Evolutionary conservation across 2,113 vertebrate genomes (phyloP).

Genomic region (Caloenas nicobarica): DNA sequence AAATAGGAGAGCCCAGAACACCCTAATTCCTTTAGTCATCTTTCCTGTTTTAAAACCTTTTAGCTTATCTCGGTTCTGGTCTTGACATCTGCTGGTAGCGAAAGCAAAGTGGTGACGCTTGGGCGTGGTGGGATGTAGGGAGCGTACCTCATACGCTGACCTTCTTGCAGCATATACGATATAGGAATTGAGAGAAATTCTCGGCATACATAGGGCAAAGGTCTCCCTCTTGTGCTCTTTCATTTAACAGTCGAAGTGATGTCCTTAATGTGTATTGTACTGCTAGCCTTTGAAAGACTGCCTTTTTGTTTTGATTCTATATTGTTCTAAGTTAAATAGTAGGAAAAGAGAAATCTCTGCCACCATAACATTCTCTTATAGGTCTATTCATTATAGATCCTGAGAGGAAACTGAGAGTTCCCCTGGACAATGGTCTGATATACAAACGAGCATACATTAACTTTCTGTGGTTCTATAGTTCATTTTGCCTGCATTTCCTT

Average conservation of each 20-base stretch:
- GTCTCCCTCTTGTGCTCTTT: background rate
- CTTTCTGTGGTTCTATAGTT: slow-evolving; percentile 6
- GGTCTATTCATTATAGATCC: slow-evolving; percentile 45
- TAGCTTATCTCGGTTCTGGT: background rate
- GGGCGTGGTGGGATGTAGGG: background rate
- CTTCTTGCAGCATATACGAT: background rate
- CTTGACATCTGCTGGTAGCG: background rate
- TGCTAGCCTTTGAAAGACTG: background rate
- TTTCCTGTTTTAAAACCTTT: background rate
- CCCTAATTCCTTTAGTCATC: background rate
- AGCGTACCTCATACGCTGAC: background rate
- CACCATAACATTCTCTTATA: slow-evolving; percentile 31
- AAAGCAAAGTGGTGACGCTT: background rate
- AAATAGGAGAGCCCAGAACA: background rate
- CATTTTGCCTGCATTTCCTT: background rate
- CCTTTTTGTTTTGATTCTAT: slow-evolving; percentile 38
- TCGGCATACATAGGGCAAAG: background rate
- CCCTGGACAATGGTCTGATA: slow-evolving; percentile 27
- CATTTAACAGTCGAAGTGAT: background rate
- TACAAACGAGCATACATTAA: slow-evolving; percentile 19
- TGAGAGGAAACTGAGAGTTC: background rate
- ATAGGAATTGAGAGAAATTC: background rate
- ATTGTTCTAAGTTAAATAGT: slow-evolving; percentile 67
- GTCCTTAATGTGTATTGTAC: background rate
- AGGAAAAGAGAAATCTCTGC: slow-evolving; percentile 61